phyloP scores from a whole-genome alignment of 2,113 vertebrate species.

The Stegastes partitus region DNA sequence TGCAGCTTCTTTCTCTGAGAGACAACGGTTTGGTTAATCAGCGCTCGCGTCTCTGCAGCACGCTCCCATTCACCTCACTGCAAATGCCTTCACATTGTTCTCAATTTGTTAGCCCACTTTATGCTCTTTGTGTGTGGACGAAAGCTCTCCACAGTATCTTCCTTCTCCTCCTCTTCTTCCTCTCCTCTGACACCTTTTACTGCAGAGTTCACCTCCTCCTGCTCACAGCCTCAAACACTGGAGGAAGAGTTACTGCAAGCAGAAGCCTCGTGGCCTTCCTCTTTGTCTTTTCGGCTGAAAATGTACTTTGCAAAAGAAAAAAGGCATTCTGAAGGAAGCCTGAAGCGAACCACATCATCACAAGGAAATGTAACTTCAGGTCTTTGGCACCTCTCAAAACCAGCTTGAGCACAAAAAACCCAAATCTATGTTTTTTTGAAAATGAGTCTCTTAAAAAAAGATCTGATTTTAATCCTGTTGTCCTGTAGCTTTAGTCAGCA shows the following conservation, averaged over 20 bases:
- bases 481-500: too few relatives aligned
- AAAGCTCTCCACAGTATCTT: constrained; percentile 65
- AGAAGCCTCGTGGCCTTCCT: constrained; percentile 37
- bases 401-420: too few relatives aligned
- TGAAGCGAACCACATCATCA: too few relatives aligned
- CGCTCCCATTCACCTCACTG: constrained; percentile 57
- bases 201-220: constrained; percentile 30
- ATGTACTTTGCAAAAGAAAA: neutral
- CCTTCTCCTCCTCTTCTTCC: constrained; percentile 65
- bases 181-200: constrained; percentile 37
- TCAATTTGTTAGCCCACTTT: constrained; percentile 82
- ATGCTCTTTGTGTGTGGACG: constrained; percentile 76
- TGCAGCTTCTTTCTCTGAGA: constrained; percentile 23
- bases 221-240: neutral
- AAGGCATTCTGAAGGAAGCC: too few relatives aligned
- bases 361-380: too few relatives aligned
- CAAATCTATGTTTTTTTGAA: too few relatives aligned
- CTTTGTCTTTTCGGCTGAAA: neutral
- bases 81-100: constrained; percentile 84
- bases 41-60: constrained; percentile 32
- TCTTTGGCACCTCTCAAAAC: too few relatives aligned
- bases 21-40: constrained; percentile 35
- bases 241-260: constrained; percentile 39
- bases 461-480: too few relatives aligned
- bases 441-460: too few relatives aligned